Evolutionary conservation across 2,113 vertebrate species (phyloP).

Genomic region (Scophthalmus maximus): DNA sequence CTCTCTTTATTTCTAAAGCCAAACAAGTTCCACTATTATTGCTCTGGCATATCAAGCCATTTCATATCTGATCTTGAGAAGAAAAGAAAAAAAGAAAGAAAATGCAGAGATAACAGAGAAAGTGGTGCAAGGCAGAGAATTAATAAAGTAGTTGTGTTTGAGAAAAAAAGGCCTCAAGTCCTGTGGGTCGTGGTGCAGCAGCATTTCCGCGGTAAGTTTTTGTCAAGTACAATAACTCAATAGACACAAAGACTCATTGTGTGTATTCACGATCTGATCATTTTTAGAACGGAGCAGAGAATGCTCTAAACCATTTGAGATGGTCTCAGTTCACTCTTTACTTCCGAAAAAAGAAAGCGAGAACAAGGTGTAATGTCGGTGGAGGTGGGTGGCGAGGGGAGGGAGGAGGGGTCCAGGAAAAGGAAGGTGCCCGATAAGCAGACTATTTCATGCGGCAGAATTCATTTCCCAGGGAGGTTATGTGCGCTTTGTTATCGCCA

Average conservation of each 20-base stretch:
- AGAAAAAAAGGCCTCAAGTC: slow-evolving; percentile 15
- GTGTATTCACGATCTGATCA: slow-evolving; percentile 3
- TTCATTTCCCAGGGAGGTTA: slow-evolving; percentile 79
- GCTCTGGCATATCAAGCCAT: slow-evolving; percentile 18
- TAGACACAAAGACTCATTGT: not conserved
- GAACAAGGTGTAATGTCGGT: slow-evolving; percentile 27
- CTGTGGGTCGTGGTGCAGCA: not conserved
- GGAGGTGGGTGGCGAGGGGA: slow-evolving; percentile 20
- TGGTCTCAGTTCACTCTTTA: slow-evolving; percentile 33
- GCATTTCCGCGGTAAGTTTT: slow-evolving; percentile 58
- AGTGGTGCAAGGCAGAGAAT: slow-evolving; percentile 60
- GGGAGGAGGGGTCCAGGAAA: not conserved
- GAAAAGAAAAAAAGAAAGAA: slow-evolving; percentile 11
- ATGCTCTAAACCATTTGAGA: slow-evolving; percentile 4
- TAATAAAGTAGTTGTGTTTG: slow-evolving; percentile 5
- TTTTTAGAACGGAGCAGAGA: slow-evolving; percentile 4
- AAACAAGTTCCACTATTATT: slow-evolving; percentile 11
- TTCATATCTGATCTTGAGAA: slow-evolving; percentile 20
- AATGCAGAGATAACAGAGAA: slow-evolving; percentile 41
- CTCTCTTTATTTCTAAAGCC: not conserved
- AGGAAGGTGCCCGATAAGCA: slow-evolving; percentile 75
- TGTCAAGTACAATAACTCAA: slow-evolving; percentile 24
- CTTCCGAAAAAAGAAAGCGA: slow-evolving; percentile 17
- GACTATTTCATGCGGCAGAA: slow-evolving; percentile 79
- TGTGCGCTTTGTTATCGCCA: slow-evolving; percentile 74